phyloP scores from a whole-genome alignment of 2,113 vertebrate genomes.

The Hemibagrus wyckioides region DNA sequence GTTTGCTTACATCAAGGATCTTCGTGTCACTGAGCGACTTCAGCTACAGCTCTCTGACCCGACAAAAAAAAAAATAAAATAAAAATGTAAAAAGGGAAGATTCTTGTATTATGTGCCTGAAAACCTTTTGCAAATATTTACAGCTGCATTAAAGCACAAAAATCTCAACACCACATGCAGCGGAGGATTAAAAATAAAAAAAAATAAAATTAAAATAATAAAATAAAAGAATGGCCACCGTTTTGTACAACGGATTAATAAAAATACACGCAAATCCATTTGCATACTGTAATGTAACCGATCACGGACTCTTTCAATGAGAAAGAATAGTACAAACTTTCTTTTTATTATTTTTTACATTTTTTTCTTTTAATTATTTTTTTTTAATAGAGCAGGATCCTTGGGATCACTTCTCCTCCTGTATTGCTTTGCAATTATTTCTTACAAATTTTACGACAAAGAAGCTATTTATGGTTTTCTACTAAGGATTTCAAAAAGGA shows the following conservation, averaged over 20 bases:
- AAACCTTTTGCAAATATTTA: neutral
- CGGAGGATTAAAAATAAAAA: too few species aligned
- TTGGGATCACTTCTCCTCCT: conserved; percentile 41
- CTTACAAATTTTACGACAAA: neutral
- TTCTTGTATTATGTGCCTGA: neutral
- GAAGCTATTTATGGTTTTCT: neutral
- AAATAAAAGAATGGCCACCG: neutral
- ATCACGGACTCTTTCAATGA: conserved; percentile 39
- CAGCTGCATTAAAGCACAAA: neutral
- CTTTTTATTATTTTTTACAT: neutral
- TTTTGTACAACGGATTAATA: neutral
- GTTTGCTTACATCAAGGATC: conserved; percentile 94
- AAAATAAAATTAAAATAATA: neutral
- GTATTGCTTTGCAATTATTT: conserved; percentile 43
- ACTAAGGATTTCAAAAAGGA: conserved; percentile 11
- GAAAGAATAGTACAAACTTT: conserved; percentile 33
- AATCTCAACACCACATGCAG: neutral
- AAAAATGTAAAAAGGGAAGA: neutral
- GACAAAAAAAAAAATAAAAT: conserved; percentile 10
- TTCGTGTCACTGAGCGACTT: conserved; percentile 94
- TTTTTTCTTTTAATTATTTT: neutral
- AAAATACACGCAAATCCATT: neutral
- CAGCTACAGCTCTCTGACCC: conserved; percentile 65
- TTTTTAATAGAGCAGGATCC: conserved; percentile 47
- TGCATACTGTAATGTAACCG: conserved; percentile 2